phyloP scores from a whole-genome alignment of 2,888 invertebrate species.

The Digitonthophagus gazella region DNA sequence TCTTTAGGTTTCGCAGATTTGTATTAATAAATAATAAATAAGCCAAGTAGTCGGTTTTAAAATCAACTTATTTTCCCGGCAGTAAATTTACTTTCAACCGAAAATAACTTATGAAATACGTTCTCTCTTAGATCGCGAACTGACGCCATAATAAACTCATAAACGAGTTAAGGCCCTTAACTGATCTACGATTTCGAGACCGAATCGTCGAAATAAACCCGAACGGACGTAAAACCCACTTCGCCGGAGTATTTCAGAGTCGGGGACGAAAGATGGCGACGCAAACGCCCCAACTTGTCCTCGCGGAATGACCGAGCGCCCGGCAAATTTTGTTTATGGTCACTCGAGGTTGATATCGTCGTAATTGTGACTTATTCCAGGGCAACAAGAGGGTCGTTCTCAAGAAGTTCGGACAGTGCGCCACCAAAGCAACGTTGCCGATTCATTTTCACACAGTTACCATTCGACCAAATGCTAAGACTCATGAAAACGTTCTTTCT shows the following conservation, averaged over 20 bases:
- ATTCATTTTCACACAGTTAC: constrained; percentile 31
- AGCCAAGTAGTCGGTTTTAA: too few species aligned
- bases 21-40: neutral
- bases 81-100: neutral
- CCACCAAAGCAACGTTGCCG: constrained; percentile 31
- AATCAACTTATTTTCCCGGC: neutral
- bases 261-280: neutral
- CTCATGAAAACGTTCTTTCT: constrained; percentile 26
- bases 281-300: neutral
- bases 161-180: neutral
- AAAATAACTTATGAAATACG: neutral
- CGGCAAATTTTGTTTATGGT: constrained; percentile 14
- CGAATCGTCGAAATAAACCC: neutral
- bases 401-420: constrained; percentile 38
- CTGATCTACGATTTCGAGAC: neutral
- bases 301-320: neutral
- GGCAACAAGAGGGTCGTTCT: constrained; percentile 33
- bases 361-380: constrained; percentile 37
- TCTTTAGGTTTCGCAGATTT: neutral
- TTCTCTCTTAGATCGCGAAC: neutral
- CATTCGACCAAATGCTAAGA: constrained; percentile 28
- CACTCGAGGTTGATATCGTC: constrained; percentile 17
- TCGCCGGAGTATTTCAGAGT: neutral
- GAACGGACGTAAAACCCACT: neutral
- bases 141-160: neutral